Percentiles rank a stretch among this genome's conserved stretches.
Conservation (phyloP, 2,113 vertebrate species). For the Propithecus coquereli region DNA sequence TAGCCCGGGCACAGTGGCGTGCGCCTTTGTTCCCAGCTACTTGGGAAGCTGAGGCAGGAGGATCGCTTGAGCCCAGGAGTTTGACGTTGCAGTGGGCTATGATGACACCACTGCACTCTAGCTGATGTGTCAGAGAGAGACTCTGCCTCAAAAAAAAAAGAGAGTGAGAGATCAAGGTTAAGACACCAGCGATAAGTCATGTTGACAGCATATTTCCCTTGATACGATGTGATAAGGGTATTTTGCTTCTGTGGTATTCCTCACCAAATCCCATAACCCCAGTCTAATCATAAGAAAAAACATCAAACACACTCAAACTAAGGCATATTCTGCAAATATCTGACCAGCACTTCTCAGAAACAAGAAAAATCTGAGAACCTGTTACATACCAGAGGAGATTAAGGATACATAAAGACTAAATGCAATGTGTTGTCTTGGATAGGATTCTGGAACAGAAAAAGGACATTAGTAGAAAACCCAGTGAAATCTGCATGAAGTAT, state of each 20-base stretch:
- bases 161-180: background rate
- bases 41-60: too few relatives aligned
- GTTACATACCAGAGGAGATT: background rate
- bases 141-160: too few relatives aligned
- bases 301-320: background rate
- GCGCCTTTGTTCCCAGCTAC: too few relatives aligned
- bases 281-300: background rate
- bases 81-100: too few relatives aligned
- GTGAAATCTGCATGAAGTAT: background rate
- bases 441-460: background rate
- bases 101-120: too few relatives aligned
- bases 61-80: too few relatives aligned
- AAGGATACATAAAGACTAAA: background rate
- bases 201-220: background rate
- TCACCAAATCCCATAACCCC: background rate
- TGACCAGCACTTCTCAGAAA: background rate
- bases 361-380: background rate
- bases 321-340: background rate
- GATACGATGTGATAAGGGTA: background rate
- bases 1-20: too few relatives aligned
- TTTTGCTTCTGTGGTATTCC: background rate
- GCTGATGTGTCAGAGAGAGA: too few relatives aligned
- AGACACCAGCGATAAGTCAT: background rate
- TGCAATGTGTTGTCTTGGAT: background rate
- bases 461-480: background rate